Evolutionary conservation across 2,113 vertebrate genomes (phyloP).

Genomic region (Epinephelus lanceolatus): DNA sequence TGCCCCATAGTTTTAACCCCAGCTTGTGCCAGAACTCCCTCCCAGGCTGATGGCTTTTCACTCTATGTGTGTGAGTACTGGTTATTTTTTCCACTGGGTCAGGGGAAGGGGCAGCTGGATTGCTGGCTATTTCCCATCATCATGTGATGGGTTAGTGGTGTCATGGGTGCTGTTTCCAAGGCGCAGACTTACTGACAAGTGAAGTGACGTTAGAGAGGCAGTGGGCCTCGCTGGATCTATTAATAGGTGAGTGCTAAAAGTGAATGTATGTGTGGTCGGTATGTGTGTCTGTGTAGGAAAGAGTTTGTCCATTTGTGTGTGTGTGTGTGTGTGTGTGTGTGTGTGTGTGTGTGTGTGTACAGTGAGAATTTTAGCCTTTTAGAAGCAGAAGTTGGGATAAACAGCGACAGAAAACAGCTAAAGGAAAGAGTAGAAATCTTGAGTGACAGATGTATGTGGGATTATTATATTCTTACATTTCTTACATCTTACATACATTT

Average conservation of each 20-base stretch:
- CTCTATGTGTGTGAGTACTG: background rate
- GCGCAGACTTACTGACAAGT: constrained; percentile 43
- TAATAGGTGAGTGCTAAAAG: constrained; percentile 38
- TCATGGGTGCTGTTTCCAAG: constrained; percentile 57
- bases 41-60: background rate
- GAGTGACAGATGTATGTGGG: no score
- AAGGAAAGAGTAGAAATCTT: background rate
- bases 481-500: background rate
- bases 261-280: constrained; percentile 27
- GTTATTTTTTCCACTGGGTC: constrained; percentile 62
- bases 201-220: constrained; percentile 50
- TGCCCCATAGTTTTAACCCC: background rate
- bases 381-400: constrained; percentile 20
- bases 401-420: background rate
- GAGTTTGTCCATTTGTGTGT: background rate
- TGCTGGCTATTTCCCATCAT: constrained; percentile 48
- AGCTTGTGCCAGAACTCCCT: constrained; percentile 11
- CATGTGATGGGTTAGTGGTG: constrained; percentile 53
- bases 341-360: background rate
- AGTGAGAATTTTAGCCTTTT: background rate
- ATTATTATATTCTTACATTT: no score
- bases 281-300: constrained; percentile 10
- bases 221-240: constrained; percentile 34
- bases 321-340: constrained; percentile 10
- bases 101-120: constrained; percentile 50